These are phyloP conservation scores for Watsonalla binaria DNA, from an alignment of 2,888 invertebrate genomes.

Conservation along the genomic window DNA sequence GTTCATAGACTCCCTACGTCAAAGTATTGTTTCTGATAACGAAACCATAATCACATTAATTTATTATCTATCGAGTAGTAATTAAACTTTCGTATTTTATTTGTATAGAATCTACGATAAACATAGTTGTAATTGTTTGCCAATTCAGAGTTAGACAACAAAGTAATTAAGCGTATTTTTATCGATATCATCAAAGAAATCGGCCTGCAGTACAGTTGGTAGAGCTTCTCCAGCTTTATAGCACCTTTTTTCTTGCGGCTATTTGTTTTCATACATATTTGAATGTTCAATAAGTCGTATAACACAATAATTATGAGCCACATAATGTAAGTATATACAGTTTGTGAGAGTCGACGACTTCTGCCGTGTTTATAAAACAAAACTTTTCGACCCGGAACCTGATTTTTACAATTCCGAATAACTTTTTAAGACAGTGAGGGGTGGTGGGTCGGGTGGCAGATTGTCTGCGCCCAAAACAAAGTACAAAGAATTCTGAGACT, in stretches of 20 bases:
- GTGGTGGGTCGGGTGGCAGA: constrained; percentile 28
- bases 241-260: too few relatives aligned
- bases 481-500: constrained; percentile 67
- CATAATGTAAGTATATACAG: neutral
- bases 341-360: neutral
- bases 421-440: constrained; percentile 37
- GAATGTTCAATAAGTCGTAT: too few relatives aligned
- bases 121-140: neutral
- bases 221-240: too few relatives aligned
- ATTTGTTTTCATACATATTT: too few relatives aligned
- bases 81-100: neutral
- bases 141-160: neutral
- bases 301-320: too few relatives aligned
- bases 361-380: constrained; percentile 5
- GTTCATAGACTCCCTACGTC: constrained; percentile 48
- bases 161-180: neutral
- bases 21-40: constrained; percentile 41
- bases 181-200: too few relatives aligned
- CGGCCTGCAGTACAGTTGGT: too few relatives aligned
- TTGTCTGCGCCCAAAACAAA: constrained; percentile 54
- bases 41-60: constrained; percentile 21
- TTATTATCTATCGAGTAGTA: neutral
- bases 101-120: neutral
- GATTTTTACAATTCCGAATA: constrained; percentile 36
- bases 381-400: constrained; percentile 12